Evolutionary conservation across 2,113 vertebrate genomes (phyloP).

Genomic region (Labeo catla): DNA sequence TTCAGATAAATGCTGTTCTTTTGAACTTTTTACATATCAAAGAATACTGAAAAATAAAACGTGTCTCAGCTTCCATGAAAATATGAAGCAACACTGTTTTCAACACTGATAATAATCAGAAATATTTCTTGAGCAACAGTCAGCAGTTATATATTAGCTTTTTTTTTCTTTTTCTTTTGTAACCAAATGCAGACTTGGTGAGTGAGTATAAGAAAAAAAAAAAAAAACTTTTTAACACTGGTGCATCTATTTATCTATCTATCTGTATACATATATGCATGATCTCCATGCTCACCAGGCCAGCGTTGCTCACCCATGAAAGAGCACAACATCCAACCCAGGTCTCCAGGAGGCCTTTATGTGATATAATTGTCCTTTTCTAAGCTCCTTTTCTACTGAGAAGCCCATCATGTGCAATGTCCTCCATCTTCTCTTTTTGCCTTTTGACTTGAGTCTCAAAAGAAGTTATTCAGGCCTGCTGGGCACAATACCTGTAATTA

Average conservation of each 20-base stretch:
- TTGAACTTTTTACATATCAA: not conserved
- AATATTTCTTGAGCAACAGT: too few species aligned
- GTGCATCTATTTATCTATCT: not conserved
- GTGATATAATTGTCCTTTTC: slow-evolving; percentile 52
- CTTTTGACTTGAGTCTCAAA: slow-evolving; percentile 48
- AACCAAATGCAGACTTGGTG: not conserved
- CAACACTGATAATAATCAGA: too few species aligned
- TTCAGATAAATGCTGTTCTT: not conserved
- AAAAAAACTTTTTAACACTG: not conserved
- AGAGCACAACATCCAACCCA: slow-evolving; percentile 37
- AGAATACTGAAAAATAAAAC: not conserved
- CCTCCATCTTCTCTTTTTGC: slow-evolving; percentile 43
- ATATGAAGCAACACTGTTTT: not conserved
- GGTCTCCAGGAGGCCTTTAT: slow-evolving; percentile 51
- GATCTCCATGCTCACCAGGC: slow-evolving; percentile 48
- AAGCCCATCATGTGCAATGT: slow-evolving; percentile 45
- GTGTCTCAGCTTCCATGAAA: not conserved
- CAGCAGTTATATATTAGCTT: too few species aligned
- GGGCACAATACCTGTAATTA: slow-evolving; percentile 43
- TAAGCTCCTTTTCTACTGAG: slow-evolving; percentile 35
- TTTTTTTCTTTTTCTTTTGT: too few species aligned
- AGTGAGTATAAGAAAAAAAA: not conserved
- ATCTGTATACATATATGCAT: slow-evolving; percentile 30
- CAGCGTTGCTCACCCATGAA: slow-evolving; percentile 17
- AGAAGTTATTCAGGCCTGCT: slow-evolving; percentile 11